Percentiles rank a stretch among this genome's conserved stretches.
phyloP scores from a whole-genome alignment of 2,797 vertebrate species.

The Avahi laniger region DNA sequence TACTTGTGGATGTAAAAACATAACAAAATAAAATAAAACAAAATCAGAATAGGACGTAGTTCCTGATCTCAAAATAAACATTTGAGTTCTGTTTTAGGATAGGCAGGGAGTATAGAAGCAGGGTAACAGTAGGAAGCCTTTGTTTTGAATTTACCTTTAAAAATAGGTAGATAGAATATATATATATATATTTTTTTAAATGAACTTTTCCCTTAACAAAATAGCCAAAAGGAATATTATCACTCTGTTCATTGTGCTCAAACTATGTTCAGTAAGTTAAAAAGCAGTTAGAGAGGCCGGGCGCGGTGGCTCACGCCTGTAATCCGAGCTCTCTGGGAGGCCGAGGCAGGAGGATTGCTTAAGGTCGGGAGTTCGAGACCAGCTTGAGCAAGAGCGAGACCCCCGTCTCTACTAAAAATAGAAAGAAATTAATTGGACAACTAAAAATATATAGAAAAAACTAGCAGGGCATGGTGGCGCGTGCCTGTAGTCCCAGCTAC shows the following conservation, averaged over 20 bases:
- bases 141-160: background rate
- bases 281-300: too few relatives aligned
- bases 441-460: too few relatives aligned
- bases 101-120: background rate
- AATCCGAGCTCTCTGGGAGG: too few relatives aligned
- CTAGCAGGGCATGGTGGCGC: too few relatives aligned
- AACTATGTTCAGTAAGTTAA: background rate
- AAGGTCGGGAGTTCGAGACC: too few relatives aligned
- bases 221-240: background rate
- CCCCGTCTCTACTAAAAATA: too few relatives aligned
- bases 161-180: background rate
- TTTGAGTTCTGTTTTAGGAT: background rate
- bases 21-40: constrained; percentile 4
- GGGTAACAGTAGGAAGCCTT: background rate
- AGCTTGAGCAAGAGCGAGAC: too few relatives aligned
- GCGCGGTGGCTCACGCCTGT: too few relatives aligned
- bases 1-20: background rate
- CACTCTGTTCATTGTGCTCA: background rate
- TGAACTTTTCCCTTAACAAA: background rate
- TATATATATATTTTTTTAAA: background rate
- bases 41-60: background rate
- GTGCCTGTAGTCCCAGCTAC: too few relatives aligned
- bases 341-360: too few relatives aligned
- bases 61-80: background rate
- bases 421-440: too few relatives aligned